Base-by-base conservation (phyloP, 2,797 vertebrate species). In the Siniperca obscura region DNA sequence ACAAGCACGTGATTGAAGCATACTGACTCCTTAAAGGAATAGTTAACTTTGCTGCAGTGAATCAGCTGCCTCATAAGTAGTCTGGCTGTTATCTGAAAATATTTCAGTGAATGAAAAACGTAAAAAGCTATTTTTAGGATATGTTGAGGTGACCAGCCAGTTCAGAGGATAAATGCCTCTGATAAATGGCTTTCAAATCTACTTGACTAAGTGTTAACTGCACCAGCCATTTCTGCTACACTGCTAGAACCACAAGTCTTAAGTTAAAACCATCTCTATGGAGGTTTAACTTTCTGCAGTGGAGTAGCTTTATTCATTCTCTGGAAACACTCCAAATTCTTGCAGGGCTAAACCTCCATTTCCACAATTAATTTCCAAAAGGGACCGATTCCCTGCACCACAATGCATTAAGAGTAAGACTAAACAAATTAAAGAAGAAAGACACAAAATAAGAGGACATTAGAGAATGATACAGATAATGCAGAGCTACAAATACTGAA, bases 261-360 rank as follows among this genome's bases (percentile, higher is more conserved):
- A 50, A 64, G 68, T 76, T 17, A 61, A 77, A 81, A 36, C 53
- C 10, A 13, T 30, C 3, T 53, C 55, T 14, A 17, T 70, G 64
- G 67, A 85, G 27, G 61, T 71, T 65, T 67, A 48, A 83, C 64
- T 73, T 61, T 34, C 66, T 61, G 38, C 59, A 53, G 38, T 22
- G 34, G 25, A 75, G 50, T 3, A 48, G 17, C 27, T 74, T 87
- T 52, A 64, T 34, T 76, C 25, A 72, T 70, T 78, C 44, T 80
- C 22, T 65, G 30, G 74, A 84, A 87, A 76, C 22, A 17, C 34
- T 72, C 52, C 75, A 75, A 64, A 79, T 34, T 78, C 27, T 61
- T 66, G 25, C 36, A 70, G 42, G 68, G 57, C n/a, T 57, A 55
- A 78, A 77, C 17, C 30, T 83, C 78, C 9, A 78, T 76, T 85